Evolutionary conservation across 2,888 invertebrate genomes (phyloP), one percentile per base, ranked within the genome.

Genomic region (Spisula subtruncata): DNA sequence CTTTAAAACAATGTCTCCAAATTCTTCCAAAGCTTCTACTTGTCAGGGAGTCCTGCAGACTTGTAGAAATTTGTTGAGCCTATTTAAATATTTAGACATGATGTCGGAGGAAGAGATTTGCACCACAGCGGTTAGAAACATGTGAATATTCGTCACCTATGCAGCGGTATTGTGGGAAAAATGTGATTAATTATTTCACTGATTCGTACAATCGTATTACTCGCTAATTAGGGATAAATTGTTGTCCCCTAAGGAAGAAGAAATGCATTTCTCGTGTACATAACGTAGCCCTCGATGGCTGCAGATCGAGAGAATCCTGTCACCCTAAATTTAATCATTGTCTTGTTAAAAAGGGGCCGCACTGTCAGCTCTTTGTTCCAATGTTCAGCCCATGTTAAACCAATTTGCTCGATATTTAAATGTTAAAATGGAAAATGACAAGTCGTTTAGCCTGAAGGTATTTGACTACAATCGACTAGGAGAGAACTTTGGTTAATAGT

Each of bases 351-450:
- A 80, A 46, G 80, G 60, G 56, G 66, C 54, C 75, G 80, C 41
- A 16, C 35, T 51, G 48, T n/a, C 81, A n/a, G 46, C 18, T 88
- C 88, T 85, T 88, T 84, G 88, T 85, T 88, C 79, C 81, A n/a
- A n/a, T 71, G 29, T 60, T 81, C 46, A 81, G 71, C 75, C 35
- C 66, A 81, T 85, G 75, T 75, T 75, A 75, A 75, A 75, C 75
- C 35, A 75, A 75, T 75, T 75, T 81, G 60, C 35, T 81, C 51
- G 41, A 85, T 89, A 89, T 81, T 89, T 85, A 46, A 82, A 82
- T 85, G 35, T 60, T 85, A 16, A 89, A 89, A 85, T 75, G 51
- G 82, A 89, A 85, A 71, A 54, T 89, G 89, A 85, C 83, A 60
- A 79, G 48, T 56, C 79, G 2, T 56, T 41, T 79, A 20, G 83